Evolutionary conservation across 2,797 vertebrate genomes (phyloP).

Genomic region (Mionectes olivaceus): DNA sequence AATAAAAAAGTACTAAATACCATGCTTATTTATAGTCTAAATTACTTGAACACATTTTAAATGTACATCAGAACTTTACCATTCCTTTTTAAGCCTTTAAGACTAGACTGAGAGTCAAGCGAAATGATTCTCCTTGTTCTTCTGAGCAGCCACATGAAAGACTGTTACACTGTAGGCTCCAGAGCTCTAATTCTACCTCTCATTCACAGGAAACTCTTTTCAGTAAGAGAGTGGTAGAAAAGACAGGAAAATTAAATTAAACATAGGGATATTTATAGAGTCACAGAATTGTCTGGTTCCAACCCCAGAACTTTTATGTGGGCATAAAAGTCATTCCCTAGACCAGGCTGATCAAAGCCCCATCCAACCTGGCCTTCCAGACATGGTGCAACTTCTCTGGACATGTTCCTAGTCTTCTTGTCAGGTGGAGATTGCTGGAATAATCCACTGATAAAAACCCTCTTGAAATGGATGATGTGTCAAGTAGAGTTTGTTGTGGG

Average conservation of each 20-base stretch:
- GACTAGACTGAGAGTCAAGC: not conserved
- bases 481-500: not conserved
- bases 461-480: not conserved
- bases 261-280: accelerated
- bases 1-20: not conserved
- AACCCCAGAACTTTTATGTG: not conserved
- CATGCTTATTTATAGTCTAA: not conserved
- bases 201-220: not conserved
- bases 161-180: not conserved
- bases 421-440: not conserved
- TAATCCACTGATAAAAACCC: not conserved
- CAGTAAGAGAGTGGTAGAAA: not conserved
- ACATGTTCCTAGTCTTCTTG: not conserved
- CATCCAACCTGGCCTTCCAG: not conserved
- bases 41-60: not conserved
- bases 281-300: not conserved
- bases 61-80: not conserved
- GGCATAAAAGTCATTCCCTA: not conserved
- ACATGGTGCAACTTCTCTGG: not conserved
- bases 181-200: not conserved
- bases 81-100: not conserved
- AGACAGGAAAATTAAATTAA: not conserved
- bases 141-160: not conserved
- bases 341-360: not conserved
- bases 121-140: not conserved